A percentile compares a stretch with the other conserved stretches of the same genome.
Conservation (phyloP, 2,888 invertebrate genomes). For the Apodemia zela region DNA sequence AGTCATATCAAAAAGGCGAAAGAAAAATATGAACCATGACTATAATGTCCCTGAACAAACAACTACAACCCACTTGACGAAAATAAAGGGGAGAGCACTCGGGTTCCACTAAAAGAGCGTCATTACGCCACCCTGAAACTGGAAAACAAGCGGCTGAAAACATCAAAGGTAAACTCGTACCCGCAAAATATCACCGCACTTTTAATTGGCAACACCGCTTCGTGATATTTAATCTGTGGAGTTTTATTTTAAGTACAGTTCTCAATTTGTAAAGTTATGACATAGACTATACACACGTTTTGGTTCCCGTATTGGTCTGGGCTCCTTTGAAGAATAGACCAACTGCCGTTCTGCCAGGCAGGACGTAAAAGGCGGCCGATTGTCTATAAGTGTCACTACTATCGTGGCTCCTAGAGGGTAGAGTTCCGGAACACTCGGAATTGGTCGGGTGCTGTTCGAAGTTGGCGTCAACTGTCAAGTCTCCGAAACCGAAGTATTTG, state of each 20-base stretch:
- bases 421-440: no score
- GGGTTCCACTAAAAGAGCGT: constrained; percentile 36
- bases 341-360: no score
- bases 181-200: constrained; percentile 10
- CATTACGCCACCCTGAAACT: constrained; percentile 33
- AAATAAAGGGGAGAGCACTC: constrained; percentile 34
- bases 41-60: constrained; percentile 30
- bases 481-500: no score
- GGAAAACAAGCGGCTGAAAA: constrained; percentile 19
- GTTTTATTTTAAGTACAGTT: neutral
- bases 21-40: constrained; percentile 26
- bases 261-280: no score
- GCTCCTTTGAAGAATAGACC: no score
- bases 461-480: no score
- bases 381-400: no score
- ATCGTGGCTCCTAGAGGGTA: no score
- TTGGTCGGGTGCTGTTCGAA: no score
- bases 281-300: no score
- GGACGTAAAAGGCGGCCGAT: no score
- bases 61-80: constrained; percentile 32
- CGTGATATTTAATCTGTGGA: constrained; percentile 1
- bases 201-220: constrained; percentile 8
- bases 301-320: no score
- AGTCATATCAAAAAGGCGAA: constrained; percentile 22
- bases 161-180: constrained; percentile 21